These are phyloP conservation scores for Falcunculus frontatus DNA, from an alignment of 2,113 vertebrate genomes.

Conservation along the genomic window DNA sequence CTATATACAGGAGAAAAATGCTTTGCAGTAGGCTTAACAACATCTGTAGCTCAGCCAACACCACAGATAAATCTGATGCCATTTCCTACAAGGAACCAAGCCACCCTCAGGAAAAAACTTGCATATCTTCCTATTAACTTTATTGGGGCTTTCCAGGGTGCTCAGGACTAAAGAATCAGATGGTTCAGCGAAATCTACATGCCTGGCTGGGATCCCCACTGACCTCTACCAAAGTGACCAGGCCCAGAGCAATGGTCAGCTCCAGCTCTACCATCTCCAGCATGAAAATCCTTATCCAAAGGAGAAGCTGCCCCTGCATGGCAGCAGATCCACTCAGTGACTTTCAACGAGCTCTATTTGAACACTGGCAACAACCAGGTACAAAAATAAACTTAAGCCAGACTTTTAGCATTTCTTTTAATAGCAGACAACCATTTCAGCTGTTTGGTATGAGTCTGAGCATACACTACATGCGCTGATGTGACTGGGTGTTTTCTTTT, in stretches of 20 bases:
- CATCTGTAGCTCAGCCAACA: not conserved
- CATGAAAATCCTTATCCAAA: not conserved
- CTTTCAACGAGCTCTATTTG: rapidly evolving
- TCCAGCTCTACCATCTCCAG: not conserved
- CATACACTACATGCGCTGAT: not conserved
- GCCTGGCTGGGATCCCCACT: not conserved
- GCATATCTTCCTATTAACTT: not conserved
- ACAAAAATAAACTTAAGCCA: not conserved
- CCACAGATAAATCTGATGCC: not conserved
- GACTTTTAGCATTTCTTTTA: not conserved
- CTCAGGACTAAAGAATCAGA: not conserved
- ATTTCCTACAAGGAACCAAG: not conserved
- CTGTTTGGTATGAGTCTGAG: not conserved
- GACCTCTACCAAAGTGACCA: not conserved
- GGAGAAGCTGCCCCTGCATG: not conserved
- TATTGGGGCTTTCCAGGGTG: rapidly evolving
- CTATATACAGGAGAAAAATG: not conserved
- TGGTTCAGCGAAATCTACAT: not conserved
- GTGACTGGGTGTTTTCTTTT: not conserved
- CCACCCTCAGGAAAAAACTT: not conserved
- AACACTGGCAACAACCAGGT: not conserved
- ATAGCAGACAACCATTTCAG: not conserved
- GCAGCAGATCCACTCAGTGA: not conserved
- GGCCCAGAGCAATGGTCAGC: not conserved
- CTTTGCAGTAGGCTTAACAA: not conserved